These are phyloP conservation scores for Melanchra persicariae DNA, from an alignment of 2,888 invertebrate genomes.

Conservation along the genomic window DNA sequence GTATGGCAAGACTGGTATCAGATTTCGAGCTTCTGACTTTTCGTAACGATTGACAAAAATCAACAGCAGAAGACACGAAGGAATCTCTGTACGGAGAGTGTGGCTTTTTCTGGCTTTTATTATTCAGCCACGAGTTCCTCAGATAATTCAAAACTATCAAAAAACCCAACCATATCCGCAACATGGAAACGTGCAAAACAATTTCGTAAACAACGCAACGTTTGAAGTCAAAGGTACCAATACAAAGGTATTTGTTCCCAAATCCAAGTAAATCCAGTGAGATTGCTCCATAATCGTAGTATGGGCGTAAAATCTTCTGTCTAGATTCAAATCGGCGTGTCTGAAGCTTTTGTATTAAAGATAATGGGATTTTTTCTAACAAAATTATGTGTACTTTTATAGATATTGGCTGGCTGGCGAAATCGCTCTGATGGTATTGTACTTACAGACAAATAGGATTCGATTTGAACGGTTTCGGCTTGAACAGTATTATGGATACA, in stretches of 20 bases:
- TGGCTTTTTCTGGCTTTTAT: too few species aligned
- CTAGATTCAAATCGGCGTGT: slow-evolving; percentile 59
- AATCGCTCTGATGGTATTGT: slow-evolving; percentile 52
- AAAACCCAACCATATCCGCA: not conserved
- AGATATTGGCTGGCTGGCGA: slow-evolving; percentile 48
- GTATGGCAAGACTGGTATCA: too few species aligned
- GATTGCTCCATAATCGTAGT: slow-evolving; percentile 59
- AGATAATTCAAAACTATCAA: too few species aligned
- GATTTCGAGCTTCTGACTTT: too few species aligned
- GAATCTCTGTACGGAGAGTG: fast-evolving
- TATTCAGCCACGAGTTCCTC: too few species aligned
- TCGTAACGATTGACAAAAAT: too few species aligned
- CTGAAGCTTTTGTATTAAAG: slow-evolving; percentile 49
- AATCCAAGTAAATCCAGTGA: slow-evolving; percentile 61
- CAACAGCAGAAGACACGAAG: too few species aligned
- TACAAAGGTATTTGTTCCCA: slow-evolving; percentile 59
- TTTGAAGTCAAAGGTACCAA: slow-evolving; percentile 61
- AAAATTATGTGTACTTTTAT: slow-evolving; percentile 53
- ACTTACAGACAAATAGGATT: slow-evolving; percentile 56
- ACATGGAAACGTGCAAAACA: slow-evolving; percentile 31
- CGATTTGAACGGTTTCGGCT: slow-evolving; percentile 43
- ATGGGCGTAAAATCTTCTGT: slow-evolving; percentile 52
- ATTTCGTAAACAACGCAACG: slow-evolving; percentile 26
- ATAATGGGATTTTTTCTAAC: slow-evolving; percentile 55
- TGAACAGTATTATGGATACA: slow-evolving; percentile 36